phyloP scores from a whole-genome alignment of 2,888 invertebrate genomes.

The Trachelus tabidus region DNA sequence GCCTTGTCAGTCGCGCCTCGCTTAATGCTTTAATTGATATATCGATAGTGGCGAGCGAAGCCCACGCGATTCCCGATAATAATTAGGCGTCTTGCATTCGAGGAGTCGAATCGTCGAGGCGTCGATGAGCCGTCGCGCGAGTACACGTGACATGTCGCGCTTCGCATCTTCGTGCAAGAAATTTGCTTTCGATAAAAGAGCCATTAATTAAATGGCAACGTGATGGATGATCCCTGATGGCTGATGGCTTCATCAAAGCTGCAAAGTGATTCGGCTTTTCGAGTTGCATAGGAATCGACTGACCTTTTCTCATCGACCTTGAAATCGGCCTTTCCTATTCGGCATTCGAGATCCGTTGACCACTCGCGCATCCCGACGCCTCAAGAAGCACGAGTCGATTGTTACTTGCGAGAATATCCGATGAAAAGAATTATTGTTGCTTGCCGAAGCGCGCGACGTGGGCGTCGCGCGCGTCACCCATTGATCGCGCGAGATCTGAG shows the following conservation, averaged over 20 bases:
- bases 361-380: too few relatives aligned
- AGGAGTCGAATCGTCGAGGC: background rate
- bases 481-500: constrained; percentile 28
- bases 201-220: constrained; percentile 11
- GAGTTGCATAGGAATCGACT: too few relatives aligned
- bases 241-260: background rate
- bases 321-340: too few relatives aligned
- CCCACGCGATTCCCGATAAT: constrained; percentile 48
- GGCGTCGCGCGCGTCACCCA: constrained; percentile 42
- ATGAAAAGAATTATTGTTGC: constrained; percentile 42
- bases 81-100: constrained; percentile 39
- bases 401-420: too few relatives aligned
- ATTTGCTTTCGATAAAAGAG: constrained; percentile 16
- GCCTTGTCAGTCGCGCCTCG: constrained; percentile 51
- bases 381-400: too few relatives aligned
- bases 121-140: too few relatives aligned
- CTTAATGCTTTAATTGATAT: constrained; percentile 64
- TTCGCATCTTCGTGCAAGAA: background rate
- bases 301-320: too few relatives aligned
- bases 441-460: constrained; percentile 45
- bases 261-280: too few relatives aligned
- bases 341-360: too few relatives aligned
- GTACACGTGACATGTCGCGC: background rate
- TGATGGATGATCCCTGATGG: background rate
- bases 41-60: constrained; percentile 48